These are phyloP conservation scores for Rhaphigaster nebulosa DNA, from an alignment of 2,888 invertebrate genomes.

Conservation along the genomic window DNA sequence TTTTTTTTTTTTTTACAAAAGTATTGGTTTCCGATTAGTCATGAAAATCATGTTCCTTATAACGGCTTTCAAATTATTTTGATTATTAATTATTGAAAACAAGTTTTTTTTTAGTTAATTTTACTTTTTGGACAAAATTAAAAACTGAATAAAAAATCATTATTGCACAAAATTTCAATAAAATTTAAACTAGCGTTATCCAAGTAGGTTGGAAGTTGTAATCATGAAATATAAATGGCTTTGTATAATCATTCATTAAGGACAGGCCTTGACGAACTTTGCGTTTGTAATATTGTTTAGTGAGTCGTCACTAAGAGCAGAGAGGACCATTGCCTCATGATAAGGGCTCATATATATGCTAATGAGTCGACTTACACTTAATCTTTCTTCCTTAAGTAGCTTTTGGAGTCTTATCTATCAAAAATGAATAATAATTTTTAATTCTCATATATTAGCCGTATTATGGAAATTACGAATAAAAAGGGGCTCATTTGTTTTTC, in stretches of 20 bases:
- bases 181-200: not conserved
- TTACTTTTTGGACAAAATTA: too few species aligned
- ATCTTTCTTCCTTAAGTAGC: constrained; percentile 44
- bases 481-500: not conserved
- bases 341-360: constrained; percentile 43
- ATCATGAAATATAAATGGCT: constrained; percentile 9
- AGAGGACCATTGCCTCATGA: constrained; percentile 4
- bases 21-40: too few species aligned
- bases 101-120: too few species aligned
- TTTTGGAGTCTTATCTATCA: constrained; percentile 42
- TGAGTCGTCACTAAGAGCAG: constrained; percentile 13
- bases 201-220: not conserved
- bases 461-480: constrained; percentile 22
- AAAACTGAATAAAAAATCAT: too few species aligned
- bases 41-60: too few species aligned
- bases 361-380: constrained; percentile 13
- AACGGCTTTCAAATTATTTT: too few species aligned
- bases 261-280: constrained; percentile 11
- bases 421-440: constrained; percentile 45
- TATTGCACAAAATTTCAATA: not conserved
- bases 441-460: not conserved
- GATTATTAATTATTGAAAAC: too few species aligned
- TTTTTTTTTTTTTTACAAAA: too few species aligned
- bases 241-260: not conserved
- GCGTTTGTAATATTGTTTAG: constrained; percentile 29